phyloP scores from a whole-genome alignment of 2,888 invertebrate species.

The Xanthia togata region DNA sequence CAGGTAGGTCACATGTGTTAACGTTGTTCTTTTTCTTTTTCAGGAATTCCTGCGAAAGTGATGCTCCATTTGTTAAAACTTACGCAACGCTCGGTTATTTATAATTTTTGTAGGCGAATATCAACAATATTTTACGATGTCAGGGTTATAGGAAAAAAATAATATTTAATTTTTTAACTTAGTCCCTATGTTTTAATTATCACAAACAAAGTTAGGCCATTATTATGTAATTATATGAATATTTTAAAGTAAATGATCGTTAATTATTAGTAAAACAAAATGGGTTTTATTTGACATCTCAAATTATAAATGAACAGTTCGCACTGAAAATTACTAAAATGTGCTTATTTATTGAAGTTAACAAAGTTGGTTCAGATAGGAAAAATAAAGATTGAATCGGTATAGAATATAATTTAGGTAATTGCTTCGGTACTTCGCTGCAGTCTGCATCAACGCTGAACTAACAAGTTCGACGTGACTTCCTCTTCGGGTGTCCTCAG shows the following conservation, averaged over 20 bases:
- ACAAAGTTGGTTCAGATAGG: slow-evolving; percentile 22
- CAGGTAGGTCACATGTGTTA: slow-evolving; percentile 37
- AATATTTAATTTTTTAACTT: slow-evolving; percentile 86
- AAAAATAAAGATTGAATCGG: slow-evolving; percentile 5
- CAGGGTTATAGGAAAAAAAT: slow-evolving; percentile 82
- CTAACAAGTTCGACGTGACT: slow-evolving; percentile 16
- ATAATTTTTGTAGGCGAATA: slow-evolving; percentile 91
- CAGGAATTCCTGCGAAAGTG: slow-evolving; percentile 96
- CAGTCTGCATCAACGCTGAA: slow-evolving; percentile 30
- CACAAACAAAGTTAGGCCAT: slow-evolving; percentile 83
- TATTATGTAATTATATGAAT: slow-evolving; percentile 88
- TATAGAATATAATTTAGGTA: slow-evolving; percentile 29
- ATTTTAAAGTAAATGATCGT: slow-evolving; percentile 90
- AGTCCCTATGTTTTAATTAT: slow-evolving; percentile 85
- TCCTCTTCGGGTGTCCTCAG: slow-evolving; percentile 15
- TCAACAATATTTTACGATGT: slow-evolving; percentile 85
- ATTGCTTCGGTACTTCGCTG: slow-evolving; percentile 22
- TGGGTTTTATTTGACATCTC: slow-evolving; percentile 78
- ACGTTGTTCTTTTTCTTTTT: slow-evolving; percentile 79
- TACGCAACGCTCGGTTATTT: slow-evolving; percentile 98
- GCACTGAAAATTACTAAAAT: slow-evolving; percentile 24
- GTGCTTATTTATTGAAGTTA: slow-evolving; percentile 17
- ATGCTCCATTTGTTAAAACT: slow-evolving; percentile 97
- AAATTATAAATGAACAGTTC: slow-evolving; percentile 7
- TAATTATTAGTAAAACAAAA: slow-evolving; percentile 87